Percentiles rank a stretch among this genome's conserved stretches.
Evolutionary conservation across 2,113 vertebrate species (phyloP).

Genomic region (Ctenomys sociabilis): DNA sequence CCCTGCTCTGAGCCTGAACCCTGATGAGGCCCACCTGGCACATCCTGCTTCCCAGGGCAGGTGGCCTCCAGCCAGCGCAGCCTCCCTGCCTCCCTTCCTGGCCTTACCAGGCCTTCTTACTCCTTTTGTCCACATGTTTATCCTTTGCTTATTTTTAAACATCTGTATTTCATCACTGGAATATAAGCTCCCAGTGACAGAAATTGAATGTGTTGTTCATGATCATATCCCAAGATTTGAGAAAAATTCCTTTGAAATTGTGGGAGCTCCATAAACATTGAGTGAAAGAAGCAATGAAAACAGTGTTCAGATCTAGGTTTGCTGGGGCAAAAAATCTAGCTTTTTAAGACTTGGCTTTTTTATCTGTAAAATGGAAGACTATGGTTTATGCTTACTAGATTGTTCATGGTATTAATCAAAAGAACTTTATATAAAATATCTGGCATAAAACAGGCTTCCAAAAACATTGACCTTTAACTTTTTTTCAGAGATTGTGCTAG

Average conservation of each 20-base stretch:
- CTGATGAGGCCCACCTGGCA: neutral
- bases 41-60: rapidly evolving
- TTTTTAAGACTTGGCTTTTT: neutral
- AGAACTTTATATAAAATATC: neutral
- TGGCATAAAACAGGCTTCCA: neutral
- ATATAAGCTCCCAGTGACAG: neutral
- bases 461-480: slow-evolving; percentile 40
- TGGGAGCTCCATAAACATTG: neutral
- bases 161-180: neutral
- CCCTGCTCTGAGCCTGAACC: neutral
- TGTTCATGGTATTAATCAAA: neutral
- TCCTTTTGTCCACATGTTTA: neutral
- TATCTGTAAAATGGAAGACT: neutral
- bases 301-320: neutral
- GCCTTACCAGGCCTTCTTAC: neutral
- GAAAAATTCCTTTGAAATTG: neutral
- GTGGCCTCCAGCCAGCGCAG: rapidly evolving
- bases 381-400: neutral
- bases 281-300: neutral
- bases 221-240: neutral
- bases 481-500: neutral
- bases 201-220: neutral
- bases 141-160: neutral
- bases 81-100: neutral
- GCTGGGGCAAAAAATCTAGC: neutral